Evolutionary conservation across 2,888 invertebrate species (phyloP), one percentile per base, ranked within the genome.

Genomic region (Meloe dianella): DNA sequence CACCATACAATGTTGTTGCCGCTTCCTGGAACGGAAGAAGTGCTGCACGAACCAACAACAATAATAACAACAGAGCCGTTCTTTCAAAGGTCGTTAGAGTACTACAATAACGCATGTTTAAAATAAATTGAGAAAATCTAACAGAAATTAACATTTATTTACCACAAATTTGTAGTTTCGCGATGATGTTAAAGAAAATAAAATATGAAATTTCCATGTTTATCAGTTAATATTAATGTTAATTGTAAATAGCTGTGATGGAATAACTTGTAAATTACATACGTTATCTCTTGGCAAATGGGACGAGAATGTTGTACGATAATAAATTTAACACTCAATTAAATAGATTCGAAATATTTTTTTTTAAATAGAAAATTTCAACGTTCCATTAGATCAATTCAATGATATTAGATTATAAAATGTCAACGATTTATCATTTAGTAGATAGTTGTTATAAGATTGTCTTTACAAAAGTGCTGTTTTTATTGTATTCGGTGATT

Each of bases 21-120:
- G 61, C 32, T 63, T 71, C 71, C 68, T 61, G 60, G 66, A 70
- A 70, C 70, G 71, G 71, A 70, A 69, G 70, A 68, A 66, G 67
- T 72, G 60, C 68, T 58, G 69, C 70, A 71, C 66, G 63, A 65
- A 60, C 64, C 51, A 59, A 63, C 64, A 47, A 47, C 47, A 47
- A 47, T 20, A 47, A 47, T 20, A 47, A 47, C 47, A 47, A 41
- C 41, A 47, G 20, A 47, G 20, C 20, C 32, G 30, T 54, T 66
- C 66, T 63, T 66, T n/a, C 38, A 63, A 66, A 63, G 65, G 62
- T 62, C 65, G 61, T 51, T 32, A 51, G 47, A 14, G 29, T 32
- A 47, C 17, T 17, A 41, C 6, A 41, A 47, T 47, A 47, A 47
- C 20, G 8, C 7, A 41, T 5, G 4, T 41, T n/a, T 38, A 8